Base-by-base conservation (phyloP, 2,113 vertebrate species). In the Fukomys damarensis region DNA sequence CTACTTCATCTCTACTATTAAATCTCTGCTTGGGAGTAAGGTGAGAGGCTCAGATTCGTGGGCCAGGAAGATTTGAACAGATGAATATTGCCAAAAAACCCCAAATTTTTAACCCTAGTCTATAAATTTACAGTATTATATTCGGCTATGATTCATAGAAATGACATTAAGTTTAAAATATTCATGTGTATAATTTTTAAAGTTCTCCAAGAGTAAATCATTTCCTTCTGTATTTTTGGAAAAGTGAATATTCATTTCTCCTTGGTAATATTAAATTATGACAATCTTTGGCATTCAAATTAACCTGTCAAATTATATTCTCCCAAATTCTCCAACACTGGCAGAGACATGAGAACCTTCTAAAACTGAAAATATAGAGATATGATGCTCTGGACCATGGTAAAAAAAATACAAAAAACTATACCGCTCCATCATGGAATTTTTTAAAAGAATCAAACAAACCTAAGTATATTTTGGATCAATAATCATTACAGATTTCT, bases 221-320 rank as follows among this genome's bases (percentile, higher is more conserved):
- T 94, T 96, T 96, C 96, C 95, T 96, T 95, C 96, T 96, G 56
- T 94, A 98, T 97, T 97, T 98, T 96, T 95, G 89, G 95, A 96
- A 96, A 95, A 97, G 96, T 97, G 96, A 98, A 96, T 97, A 97
- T 98, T 97, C 96, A 98, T 97, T 96, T 98, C 92, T 98, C 96
- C 89, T 68, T 96, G 86, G 76, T 91, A 95, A 90, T 97, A 97
- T 97, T 97, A 97, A 97, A 97, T 96, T 94, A 91, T 96, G 97
- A 95, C 86, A 96, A 94, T 97, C 89, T 95, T 96, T 96, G 83
- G 96, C 96, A 97, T 96, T 93, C 83, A 97, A 94, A 96, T 96
- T 96, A 96, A 95, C 94, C 92, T 96, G 93, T 96, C 97, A 96
- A 97, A 89, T 95, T 94, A 86, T 63, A 89, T 83, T 93, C 77